Base-by-base conservation (phyloP, 2,113 vertebrate species). In the Pseudopodoces humilis region DNA sequence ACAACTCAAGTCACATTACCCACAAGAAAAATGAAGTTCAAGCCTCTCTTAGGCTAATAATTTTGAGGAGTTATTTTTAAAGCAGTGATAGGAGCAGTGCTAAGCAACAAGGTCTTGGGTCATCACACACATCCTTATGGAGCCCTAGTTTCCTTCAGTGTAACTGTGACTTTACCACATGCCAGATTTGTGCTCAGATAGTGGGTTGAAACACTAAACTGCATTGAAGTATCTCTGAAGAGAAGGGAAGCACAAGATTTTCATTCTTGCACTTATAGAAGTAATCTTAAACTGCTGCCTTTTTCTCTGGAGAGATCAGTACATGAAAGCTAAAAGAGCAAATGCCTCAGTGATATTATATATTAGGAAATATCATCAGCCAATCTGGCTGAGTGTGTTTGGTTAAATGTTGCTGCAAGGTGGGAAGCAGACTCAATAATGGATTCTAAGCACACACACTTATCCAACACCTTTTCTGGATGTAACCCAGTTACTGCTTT, bases 11-110 rank as follows among this genome's bases (percentile, higher is more conserved):
- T 37, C 63, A 92, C 27, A 44, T 13, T 22, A 77, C 22, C 55
- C 11, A 27, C 7, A 31, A 68, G 35, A 86, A 93, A 92, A 83
- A 60, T 13, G 2, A 85, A 78, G 27, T 41, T 64, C 72, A 50
- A 64, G 33, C 15, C 21, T 92, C 41, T 37, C 67, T 83, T 52
- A 15, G 24, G 44, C 25, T 49, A 83, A 60, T 76, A 88, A 63
- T 86, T 71, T 85, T 75, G 37, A 59, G n/a, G 30, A 92, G 56
- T 30, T 97, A 88, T 96, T 97, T 97, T 90, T 94, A 82, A 86
- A 86, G 37, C 52, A 68, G 44, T 75, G 60, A 56, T 64, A 87
- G 37, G 13, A 83, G 39, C 33, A 62, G 13, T 28, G 67, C 39
- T 85, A 83, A 78, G 49, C 2, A 3, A 64, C 82, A 81, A 78